phyloP scores from a whole-genome alignment of 2,113 vertebrate species.

The Antigone vipio region DNA sequence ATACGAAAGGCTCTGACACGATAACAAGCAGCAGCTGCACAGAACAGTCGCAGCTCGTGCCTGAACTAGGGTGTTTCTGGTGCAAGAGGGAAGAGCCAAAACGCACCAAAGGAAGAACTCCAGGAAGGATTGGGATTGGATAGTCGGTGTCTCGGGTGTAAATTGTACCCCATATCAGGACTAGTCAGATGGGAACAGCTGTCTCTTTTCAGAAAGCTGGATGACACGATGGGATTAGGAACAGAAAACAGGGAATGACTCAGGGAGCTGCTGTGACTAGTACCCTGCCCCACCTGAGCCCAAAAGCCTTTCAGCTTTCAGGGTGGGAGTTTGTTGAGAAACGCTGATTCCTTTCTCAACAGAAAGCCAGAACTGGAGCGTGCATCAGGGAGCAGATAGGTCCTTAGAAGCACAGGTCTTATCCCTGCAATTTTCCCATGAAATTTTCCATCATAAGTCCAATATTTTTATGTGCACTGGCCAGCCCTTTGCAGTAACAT shows the following conservation, averaged over 20 bases:
- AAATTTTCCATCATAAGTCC: neutral
- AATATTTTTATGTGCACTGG: neutral
- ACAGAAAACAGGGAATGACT: neutral
- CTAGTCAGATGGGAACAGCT: neutral
- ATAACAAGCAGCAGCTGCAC: neutral
- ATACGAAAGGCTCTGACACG: neutral
- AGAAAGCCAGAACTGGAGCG: neutral
- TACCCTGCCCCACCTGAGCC: neutral
- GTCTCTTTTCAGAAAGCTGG: neutral
- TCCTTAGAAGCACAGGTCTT: neutral
- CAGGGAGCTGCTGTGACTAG: neutral
- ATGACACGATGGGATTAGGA: rapidly evolving
- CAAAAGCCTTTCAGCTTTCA: neutral
- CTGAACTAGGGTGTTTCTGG: neutral
- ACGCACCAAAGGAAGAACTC: neutral
- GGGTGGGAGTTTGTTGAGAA: neutral
- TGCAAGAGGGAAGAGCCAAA: neutral
- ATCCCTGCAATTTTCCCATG: neutral
- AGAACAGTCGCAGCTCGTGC: neutral
- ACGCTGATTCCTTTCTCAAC: neutral
- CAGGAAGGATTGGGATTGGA: neutral
- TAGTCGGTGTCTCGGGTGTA: neutral
- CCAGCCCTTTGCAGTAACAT: neutral
- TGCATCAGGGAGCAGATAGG: neutral
- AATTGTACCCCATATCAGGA: neutral